Conservation (phyloP, 2,113 vertebrate species). For the Sakesphorus luctuosus region DNA sequence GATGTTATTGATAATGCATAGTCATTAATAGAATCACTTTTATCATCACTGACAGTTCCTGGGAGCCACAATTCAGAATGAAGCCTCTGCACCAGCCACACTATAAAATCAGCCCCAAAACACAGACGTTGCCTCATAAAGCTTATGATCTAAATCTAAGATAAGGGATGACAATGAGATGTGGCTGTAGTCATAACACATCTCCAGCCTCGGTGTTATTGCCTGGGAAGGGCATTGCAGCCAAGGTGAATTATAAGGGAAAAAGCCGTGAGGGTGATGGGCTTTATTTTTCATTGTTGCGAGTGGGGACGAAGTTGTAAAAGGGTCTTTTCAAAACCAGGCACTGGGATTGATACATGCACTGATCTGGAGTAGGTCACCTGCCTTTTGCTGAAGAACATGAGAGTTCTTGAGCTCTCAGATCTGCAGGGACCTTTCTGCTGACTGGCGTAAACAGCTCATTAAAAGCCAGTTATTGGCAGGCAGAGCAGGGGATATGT, state of each 20-base stretch:
- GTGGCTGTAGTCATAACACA: background rate
- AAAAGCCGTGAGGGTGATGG: background rate
- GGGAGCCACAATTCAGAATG: background rate
- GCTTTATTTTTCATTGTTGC: background rate
- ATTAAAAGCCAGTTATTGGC: background rate
- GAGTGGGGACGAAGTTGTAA: background rate
- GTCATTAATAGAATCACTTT: background rate
- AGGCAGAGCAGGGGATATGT: background rate
- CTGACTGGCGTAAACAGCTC: background rate
- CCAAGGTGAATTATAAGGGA: background rate
- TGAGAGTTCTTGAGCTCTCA: background rate
- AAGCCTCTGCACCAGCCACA: background rate
- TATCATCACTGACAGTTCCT: background rate
- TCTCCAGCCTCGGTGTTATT: slow-evolving; percentile 2
- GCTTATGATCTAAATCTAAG: background rate
- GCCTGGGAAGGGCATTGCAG: background rate
- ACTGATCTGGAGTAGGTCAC: background rate
- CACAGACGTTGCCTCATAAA: background rate
- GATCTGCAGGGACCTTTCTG: background rate
- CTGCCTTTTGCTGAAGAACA: background rate
- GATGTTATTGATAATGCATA: background rate
- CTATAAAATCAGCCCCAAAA: background rate
- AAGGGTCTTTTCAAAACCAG: background rate
- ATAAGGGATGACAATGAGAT: background rate
- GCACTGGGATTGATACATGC: background rate